These are phyloP conservation scores for Anoura caudifer DNA, from an alignment of 2,113 vertebrate genomes.

Conservation along the genomic window DNA sequence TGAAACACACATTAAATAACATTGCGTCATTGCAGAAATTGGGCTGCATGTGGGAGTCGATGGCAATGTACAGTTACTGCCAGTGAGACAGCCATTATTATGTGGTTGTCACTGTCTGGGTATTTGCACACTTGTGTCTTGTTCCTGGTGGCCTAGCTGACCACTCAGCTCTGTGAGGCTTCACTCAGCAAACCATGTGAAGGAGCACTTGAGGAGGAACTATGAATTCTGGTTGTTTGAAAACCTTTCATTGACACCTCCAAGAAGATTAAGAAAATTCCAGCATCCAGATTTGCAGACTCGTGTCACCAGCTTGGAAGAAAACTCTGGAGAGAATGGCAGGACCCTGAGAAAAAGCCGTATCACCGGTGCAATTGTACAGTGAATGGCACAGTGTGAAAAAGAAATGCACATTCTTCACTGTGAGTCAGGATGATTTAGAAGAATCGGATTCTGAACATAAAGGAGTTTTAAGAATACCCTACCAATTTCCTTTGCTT, in stretches of 20 bases:
- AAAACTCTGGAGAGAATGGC: not conserved
- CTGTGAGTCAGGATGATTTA: not conserved
- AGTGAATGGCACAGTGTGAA: not conserved
- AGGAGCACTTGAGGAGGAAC: not conserved
- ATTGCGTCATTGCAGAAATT: not conserved
- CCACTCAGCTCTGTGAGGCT: not conserved
- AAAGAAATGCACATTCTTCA: not conserved
- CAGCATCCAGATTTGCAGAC: not conserved
- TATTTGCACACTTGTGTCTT: not conserved
- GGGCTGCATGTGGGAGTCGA: not conserved
- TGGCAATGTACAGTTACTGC: not conserved
- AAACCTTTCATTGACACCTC: not conserved
- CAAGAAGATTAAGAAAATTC: not conserved
- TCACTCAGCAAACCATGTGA: not conserved
- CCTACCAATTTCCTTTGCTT: not conserved
- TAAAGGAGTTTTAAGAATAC: not conserved
- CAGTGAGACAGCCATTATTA: not conserved
- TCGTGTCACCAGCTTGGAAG: not conserved
- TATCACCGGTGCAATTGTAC: accelerated
- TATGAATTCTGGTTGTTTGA: not conserved
- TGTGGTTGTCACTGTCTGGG: not conserved
- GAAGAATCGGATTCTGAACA: not conserved
- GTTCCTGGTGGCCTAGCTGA: not conserved
- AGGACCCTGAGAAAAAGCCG: not conserved
- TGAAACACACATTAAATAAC: not conserved